Base-by-base conservation (phyloP, 2,888 invertebrate species). In the Charanyca ferruginea region DNA sequence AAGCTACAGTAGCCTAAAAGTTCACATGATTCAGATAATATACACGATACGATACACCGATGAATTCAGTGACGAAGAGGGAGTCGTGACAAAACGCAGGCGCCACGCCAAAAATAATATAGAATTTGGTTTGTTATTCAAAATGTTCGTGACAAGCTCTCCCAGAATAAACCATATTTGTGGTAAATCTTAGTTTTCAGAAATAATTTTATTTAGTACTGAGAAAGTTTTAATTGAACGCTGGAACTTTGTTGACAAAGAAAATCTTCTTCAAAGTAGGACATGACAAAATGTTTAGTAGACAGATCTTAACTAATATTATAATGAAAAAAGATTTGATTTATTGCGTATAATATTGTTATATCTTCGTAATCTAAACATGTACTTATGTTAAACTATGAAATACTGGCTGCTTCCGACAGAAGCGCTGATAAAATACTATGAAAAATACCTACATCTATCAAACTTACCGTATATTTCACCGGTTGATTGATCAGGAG, bases 61-160 rank as follows among this genome's bases (percentile, higher is more conserved):
- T 41, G 49, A 73, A 65, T 44, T 53, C 48, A 66, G 74, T 57
- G 23, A 11, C 5, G 47, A 42, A 47, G 35, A 22, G 6, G 32
- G 18, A 41, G 51, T 63, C n/a, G 47, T 45, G 59, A 60, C 48
- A 66, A 60, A 41, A 57, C 49, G n/a, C 25, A 74, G 75, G 79
- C 74, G 79, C 74, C 75, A 67, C 61, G 79, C 79, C 79, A 75
- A 67, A 62, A 66, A 52, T 74, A 59, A 66, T 51, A 45, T 47
- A 49, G 18, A 23, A 52, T 62, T 79, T 62, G 54, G 79, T 75
- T 74, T 79, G 74, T 79, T 75, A 74, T 55, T n/a, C 41, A 54
- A 70, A 55, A 49, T 45, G 64, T 38, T 54, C 16, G 5, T 55
- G 74, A 78, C 44, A 41, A 59, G 59, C 13, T 25, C 2, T 55